Evolutionary conservation across 2,888 invertebrate genomes (phyloP).

Genomic region (Pherbina coryleti): DNA sequence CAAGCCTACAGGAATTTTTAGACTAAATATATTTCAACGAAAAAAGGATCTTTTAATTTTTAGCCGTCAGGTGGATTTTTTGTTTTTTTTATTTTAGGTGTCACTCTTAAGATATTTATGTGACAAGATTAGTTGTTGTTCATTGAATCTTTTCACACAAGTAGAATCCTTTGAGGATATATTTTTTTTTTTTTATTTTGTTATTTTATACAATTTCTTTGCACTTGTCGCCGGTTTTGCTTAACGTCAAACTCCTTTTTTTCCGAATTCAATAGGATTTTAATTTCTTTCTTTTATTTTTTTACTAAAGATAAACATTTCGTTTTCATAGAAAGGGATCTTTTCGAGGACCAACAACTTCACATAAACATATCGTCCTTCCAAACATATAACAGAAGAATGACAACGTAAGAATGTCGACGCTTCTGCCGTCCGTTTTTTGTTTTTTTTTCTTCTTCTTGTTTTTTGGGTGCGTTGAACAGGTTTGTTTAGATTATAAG

Average conservation of each 20-base stretch:
- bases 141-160: no score
- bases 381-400: background rate
- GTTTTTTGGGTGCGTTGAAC: slow-evolving; percentile 1
- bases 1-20: no score
- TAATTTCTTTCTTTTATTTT: background rate
- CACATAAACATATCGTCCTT: slow-evolving; percentile 20
- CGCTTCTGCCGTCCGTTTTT: background rate
- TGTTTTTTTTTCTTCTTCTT: no score
- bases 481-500: slow-evolving; percentile 16
- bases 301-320: slow-evolving; percentile 7
- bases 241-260: background rate
- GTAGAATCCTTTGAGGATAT: background rate
- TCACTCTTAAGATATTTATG: background rate
- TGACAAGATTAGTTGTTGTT: background rate
- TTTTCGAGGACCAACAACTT: background rate
- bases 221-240: background rate
- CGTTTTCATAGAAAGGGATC: background rate
- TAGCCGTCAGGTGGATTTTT: no score
- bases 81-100: background rate
- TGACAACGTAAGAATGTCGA: background rate
- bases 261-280: background rate
- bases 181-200: background rate
- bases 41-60: no score
- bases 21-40: no score
- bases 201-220: background rate